These are phyloP conservation scores for Chrysemys picta DNA, from an alignment of 2,113 vertebrate genomes.

Conservation along the genomic window DNA sequence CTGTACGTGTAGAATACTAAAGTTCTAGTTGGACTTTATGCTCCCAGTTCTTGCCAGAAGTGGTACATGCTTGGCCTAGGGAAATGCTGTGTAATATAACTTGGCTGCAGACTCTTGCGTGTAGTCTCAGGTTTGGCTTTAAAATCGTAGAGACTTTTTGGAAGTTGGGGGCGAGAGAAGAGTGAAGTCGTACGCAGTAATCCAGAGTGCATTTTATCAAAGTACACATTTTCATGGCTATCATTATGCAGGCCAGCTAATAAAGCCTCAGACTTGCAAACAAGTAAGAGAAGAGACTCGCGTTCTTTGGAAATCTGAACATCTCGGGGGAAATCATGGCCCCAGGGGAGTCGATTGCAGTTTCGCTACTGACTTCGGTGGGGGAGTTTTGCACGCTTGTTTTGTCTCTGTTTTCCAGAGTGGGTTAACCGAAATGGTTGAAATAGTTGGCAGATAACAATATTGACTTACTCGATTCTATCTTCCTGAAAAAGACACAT, in stretches of 20 bases:
- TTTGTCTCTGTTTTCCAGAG: background rate
- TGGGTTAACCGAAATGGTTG: background rate
- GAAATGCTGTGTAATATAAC: background rate
- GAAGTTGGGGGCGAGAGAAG: background rate
- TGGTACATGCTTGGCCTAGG: no score
- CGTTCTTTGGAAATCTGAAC: no score
- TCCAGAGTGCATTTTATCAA: background rate
- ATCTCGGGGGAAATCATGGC: background rate
- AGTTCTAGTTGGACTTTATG: background rate
- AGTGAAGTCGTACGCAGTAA: background rate
- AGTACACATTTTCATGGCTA: background rate
- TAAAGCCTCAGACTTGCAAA: background rate
- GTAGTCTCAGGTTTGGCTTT: background rate
- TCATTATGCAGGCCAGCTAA: background rate
- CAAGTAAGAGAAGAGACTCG: background rate
- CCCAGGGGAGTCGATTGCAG: fast-evolving
- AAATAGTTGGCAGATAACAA: background rate
- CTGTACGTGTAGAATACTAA: background rate
- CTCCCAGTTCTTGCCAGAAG: background rate
- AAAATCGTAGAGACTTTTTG: background rate
- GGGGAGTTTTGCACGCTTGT: fast-evolving
- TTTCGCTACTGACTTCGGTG: background rate
- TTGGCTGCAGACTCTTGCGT: background rate
- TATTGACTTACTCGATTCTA: fast-evolving
- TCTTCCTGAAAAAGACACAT: fast-evolving